Evolutionary conservation across 2,888 invertebrate genomes (phyloP).

Genomic region (Physocephala rufipes): DNA sequence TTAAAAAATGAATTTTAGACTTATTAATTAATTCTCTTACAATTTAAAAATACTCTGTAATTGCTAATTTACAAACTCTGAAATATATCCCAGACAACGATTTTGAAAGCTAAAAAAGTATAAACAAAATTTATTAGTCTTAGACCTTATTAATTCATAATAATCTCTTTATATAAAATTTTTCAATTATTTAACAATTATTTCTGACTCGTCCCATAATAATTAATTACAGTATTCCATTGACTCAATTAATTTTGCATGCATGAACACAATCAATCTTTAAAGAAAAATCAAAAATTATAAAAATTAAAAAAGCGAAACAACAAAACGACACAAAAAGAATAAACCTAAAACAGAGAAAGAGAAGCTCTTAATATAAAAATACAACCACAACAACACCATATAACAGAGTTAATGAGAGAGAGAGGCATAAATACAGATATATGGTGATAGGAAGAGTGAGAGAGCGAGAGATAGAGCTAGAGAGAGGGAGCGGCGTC

Average conservation of each 20-base stretch:
- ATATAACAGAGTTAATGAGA: neutral
- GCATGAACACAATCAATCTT: slow-evolving; percentile 8
- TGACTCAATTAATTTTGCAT: slow-evolving; percentile 13
- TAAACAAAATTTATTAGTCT: too few species aligned
- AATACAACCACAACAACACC: neutral
- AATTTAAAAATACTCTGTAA: too few species aligned
- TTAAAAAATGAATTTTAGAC: too few species aligned
- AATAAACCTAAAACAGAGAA: neutral
- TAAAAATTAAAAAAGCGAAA: neutral
- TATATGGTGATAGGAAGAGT: neutral
- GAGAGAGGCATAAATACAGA: neutral
- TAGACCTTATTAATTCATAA: too few species aligned
- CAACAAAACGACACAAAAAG: slow-evolving; percentile 18
- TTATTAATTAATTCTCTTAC: too few species aligned
- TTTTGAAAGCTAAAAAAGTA: too few species aligned
- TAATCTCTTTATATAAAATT: too few species aligned
- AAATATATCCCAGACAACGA: too few species aligned
- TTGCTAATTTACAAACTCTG: too few species aligned
- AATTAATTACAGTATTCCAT: too few species aligned
- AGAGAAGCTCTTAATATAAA: slow-evolving; percentile 12
- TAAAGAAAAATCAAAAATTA: neutral
- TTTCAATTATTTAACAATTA: too few species aligned
- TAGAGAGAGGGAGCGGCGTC: neutral
- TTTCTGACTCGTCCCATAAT: too few species aligned
- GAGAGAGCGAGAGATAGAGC: neutral